Conservation (phyloP, 2,888 invertebrate species). For the Brachycybe producta region DNA sequence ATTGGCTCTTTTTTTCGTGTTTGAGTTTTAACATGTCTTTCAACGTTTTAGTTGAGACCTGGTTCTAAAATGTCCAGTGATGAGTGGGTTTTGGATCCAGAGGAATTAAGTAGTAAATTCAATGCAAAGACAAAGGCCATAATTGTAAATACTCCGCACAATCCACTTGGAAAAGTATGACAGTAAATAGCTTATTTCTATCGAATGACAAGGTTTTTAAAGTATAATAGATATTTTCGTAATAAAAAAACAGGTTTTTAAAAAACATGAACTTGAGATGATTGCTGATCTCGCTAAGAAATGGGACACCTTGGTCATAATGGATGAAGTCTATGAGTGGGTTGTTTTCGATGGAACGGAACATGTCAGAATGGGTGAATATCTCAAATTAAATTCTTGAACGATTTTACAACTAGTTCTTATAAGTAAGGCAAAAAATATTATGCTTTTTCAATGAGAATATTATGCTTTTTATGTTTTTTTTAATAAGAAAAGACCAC, state of each 20-base stretch:
- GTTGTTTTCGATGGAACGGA: constrained; percentile 68
- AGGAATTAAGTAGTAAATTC: constrained; percentile 66
- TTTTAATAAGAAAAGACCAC: no score
- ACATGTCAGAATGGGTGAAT: constrained; percentile 76
- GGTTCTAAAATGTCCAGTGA: constrained; percentile 37
- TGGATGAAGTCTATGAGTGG: constrained; percentile 99
- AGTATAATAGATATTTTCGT: constrained; percentile 9
- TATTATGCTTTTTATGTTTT: no score
- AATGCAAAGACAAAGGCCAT: constrained; percentile 82
- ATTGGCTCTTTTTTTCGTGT: constrained; percentile 21
- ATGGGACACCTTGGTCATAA: constrained; percentile 77
- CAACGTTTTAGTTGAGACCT: constrained; percentile 35
- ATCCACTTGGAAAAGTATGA: constrained; percentile 83
- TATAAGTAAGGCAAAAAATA: no score
- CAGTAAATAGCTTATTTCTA: background rate
- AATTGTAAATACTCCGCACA: constrained; percentile 94
- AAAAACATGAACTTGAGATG: constrained; percentile 35
- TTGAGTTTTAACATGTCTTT: constrained; percentile 11
- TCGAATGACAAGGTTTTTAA: constrained; percentile 2
- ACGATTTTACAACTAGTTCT: background rate
- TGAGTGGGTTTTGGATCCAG: constrained; percentile 78
- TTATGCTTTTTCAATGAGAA: no score
- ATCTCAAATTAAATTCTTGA: background rate
- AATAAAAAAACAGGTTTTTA: constrained; percentile 30
- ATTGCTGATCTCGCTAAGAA: constrained; percentile 84